Conservation (phyloP, 2,113 vertebrate species). For the Thalassarche chlororhynchos region DNA sequence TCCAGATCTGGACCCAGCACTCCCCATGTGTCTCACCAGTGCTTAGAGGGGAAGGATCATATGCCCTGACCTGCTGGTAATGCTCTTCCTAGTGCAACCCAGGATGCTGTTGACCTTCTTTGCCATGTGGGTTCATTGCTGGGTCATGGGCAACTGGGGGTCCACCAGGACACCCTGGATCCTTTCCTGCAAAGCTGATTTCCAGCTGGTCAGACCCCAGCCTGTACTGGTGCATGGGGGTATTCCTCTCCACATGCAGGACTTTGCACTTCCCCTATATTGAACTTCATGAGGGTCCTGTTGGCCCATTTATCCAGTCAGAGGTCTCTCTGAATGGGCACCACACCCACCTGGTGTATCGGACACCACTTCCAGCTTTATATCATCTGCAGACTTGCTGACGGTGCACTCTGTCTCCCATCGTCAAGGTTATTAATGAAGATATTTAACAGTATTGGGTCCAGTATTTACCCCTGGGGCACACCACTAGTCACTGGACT, state of each 20-base stretch:
- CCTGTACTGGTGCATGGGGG: not conserved
- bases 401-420: not conserved
- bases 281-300: not conserved
- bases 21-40: not conserved
- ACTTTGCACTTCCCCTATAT: not conserved
- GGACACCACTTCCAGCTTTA: not conserved
- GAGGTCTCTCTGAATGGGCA: not conserved
- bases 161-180: not conserved
- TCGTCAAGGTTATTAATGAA: not conserved
- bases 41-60: not conserved
- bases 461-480: not conserved
- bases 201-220: not conserved
- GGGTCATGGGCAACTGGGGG: not conserved
- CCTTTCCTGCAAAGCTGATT: not conserved
- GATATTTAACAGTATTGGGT: not conserved
- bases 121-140: not conserved
- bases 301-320: not conserved
- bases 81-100: not conserved
- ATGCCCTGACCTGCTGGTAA: not conserved
- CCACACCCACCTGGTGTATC: fast-evolving
- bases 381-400: not conserved
- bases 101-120: not conserved
- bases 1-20: not conserved
- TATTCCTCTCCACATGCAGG: not conserved
- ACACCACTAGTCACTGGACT: not conserved